Evolutionary conservation across 2,888 invertebrate species (phyloP).

Genomic region (Ochropleura leucogaster): DNA sequence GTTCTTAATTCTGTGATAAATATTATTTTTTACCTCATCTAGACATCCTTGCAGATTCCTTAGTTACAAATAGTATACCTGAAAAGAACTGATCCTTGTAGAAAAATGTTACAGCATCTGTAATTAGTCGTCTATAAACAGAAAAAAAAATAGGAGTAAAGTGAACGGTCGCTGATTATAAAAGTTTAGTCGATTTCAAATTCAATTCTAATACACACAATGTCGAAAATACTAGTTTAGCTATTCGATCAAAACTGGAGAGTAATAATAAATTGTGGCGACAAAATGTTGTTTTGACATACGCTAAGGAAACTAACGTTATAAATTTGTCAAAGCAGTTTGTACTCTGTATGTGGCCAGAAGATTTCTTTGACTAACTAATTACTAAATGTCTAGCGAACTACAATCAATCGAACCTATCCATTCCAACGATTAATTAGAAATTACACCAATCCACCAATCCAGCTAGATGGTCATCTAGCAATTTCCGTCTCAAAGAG

Average conservation of each 20-base stretch:
- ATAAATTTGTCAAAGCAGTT: not conserved
- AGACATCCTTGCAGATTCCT: not conserved
- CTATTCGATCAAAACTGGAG: not conserved
- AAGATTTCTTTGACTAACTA: not conserved
- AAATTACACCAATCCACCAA: not conserved
- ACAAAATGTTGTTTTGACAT: not conserved
- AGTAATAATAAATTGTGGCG: not conserved
- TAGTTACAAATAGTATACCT: not conserved
- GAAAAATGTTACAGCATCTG: not conserved
- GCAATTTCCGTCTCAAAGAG: not conserved
- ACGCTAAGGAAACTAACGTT: not conserved
- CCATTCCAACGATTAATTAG: not conserved
- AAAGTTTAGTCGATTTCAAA: constrained; percentile 24
- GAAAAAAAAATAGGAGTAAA: constrained; percentile 27
- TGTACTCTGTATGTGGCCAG: not conserved
- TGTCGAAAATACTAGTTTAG: not conserved
- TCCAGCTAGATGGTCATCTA: not conserved
- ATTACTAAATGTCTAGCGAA: not conserved
- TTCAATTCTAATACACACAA: not conserved
- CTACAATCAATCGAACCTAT: not conserved
- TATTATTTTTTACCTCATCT: no score
- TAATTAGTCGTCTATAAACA: constrained; percentile 40
- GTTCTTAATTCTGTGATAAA: not conserved
- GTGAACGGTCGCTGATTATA: not conserved
- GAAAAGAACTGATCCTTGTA: constrained; percentile 66